These are phyloP conservation scores for Malacoctenus gilli DNA, from an alignment of 2,797 vertebrate species.

Conservation along the genomic window DNA sequence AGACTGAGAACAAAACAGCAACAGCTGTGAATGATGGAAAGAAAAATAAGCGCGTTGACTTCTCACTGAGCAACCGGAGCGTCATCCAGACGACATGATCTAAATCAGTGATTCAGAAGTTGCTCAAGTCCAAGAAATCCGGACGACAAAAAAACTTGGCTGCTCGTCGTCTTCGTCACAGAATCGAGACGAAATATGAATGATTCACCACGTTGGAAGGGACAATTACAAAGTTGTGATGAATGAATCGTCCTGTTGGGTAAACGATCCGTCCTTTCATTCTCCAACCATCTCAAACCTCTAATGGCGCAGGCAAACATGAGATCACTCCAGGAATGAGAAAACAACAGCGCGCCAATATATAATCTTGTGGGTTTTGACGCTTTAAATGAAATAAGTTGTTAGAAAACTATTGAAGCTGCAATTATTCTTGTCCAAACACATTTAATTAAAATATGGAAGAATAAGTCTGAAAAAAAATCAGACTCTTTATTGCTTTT, in stretches of 20 bases:
- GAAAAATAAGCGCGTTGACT: constrained; percentile 46
- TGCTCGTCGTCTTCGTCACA: constrained; percentile 34
- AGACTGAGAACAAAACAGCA: constrained; percentile 69
- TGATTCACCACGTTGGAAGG: constrained; percentile 48
- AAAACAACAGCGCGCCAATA: too few species aligned
- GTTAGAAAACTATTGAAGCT: constrained; percentile 15
- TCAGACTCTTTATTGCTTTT: constrained; percentile 1
- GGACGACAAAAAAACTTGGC: constrained; percentile 24
- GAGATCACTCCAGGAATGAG: too few species aligned
- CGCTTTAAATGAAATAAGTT: too few species aligned
- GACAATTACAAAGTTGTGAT: constrained; percentile 39
- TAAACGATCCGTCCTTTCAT: constrained; percentile 42
- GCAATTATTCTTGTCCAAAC: constrained; percentile 21
- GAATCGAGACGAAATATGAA: constrained; percentile 41
- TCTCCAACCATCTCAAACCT: constrained; percentile 52
- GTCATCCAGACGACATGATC: constrained; percentile 46
- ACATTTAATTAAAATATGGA: constrained; percentile 17
- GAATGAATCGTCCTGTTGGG: constrained; percentile 36
- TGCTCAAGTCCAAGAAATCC: constrained; percentile 12
- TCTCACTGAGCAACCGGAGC: constrained; percentile 37
- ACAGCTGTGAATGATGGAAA: constrained; percentile 49
- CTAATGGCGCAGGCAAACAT: constrained; percentile 25
- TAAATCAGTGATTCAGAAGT: constrained; percentile 56
- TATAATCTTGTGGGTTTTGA: too few species aligned
- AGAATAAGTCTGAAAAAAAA: constrained; percentile 20